Percentiles rank a stretch among this genome's conserved stretches.
Conservation (phyloP, 2,113 vertebrate genomes). For the Raphicerus campestris region DNA sequence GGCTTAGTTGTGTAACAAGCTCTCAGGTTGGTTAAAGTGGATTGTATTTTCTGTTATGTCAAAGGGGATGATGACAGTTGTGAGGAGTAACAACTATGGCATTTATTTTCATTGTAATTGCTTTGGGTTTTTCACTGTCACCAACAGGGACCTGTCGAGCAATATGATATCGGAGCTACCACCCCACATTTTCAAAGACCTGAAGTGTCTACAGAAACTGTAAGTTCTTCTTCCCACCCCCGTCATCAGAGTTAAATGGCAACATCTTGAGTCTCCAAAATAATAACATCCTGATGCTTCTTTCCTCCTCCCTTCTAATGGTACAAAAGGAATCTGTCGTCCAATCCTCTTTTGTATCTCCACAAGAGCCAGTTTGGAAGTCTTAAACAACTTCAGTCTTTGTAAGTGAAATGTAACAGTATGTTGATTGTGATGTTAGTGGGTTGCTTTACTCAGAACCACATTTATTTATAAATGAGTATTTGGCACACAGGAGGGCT, state of each 20-base stretch:
- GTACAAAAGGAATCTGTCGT: constrained; percentile 83
- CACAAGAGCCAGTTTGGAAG: constrained; percentile 79
- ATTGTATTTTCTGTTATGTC: constrained; percentile 23
- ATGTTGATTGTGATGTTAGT: background rate
- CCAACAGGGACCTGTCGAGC: constrained; percentile 80
- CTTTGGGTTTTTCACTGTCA: constrained; percentile 39
- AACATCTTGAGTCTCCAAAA: constrained; percentile 32
- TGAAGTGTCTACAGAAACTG: constrained; percentile 84
- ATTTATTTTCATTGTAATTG: constrained; percentile 17
- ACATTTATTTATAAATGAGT: background rate
- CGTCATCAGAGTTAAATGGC: constrained; percentile 24
- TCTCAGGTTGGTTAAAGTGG: background rate
- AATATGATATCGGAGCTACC: constrained; percentile 81
- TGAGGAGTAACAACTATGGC: background rate
- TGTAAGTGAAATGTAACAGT: constrained; percentile 78
- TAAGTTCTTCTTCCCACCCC: constrained; percentile 70
- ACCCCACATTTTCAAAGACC: constrained; percentile 78
- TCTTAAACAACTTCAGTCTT: constrained; percentile 84
- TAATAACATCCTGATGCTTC: background rate
- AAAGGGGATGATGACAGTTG: background rate
- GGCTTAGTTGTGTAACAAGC: background rate
- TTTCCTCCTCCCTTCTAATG: constrained; percentile 46
- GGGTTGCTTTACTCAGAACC: background rate
- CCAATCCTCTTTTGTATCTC: constrained; percentile 82
- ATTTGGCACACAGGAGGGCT: background rate